A percentile compares a stretch with the other conserved stretches of the same genome.
phyloP scores from a whole-genome alignment of 2,888 invertebrate species.

The Andrena fulva region DNA sequence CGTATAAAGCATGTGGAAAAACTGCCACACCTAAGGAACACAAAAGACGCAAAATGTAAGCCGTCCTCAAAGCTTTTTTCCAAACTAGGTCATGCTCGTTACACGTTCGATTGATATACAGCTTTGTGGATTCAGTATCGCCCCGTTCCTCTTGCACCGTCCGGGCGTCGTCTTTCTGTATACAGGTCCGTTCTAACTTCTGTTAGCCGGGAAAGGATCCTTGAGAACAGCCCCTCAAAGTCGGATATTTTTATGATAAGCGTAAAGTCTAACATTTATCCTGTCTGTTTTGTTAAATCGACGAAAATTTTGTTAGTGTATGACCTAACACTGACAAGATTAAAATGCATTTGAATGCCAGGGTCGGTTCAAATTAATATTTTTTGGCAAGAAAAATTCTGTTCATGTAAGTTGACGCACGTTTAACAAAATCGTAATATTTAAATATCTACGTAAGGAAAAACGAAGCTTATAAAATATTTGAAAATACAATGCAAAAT shows the following conservation, averaged over 20 bases:
- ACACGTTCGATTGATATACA: constrained; percentile 72
- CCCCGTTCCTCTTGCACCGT: constrained; percentile 10
- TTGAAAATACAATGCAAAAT: too few relatives aligned
- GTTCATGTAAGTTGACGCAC: too few relatives aligned
- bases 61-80: constrained; percentile 52
- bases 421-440: too few relatives aligned
- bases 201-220: neutral
- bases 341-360: too few relatives aligned
- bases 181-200: constrained; percentile 17
- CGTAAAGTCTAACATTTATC: neutral
- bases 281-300: too few relatives aligned
- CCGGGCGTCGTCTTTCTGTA: constrained; percentile 10
- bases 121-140: constrained; percentile 38
- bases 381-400: too few relatives aligned
- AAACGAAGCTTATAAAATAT: too few relatives aligned
- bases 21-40: constrained; percentile 40
- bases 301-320: too few relatives aligned
- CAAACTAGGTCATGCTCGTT: constrained; percentile 72
- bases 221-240: neutral
- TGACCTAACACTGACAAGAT: too few relatives aligned
- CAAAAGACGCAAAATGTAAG: constrained; percentile 43
- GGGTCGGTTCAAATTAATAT: too few relatives aligned
- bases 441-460: too few relatives aligned
- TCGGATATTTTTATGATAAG: neutral
- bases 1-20: constrained; percentile 36